Conservation (phyloP, 1,140 invertebrate genomes). For the Hylaeus volcanicus region DNA sequence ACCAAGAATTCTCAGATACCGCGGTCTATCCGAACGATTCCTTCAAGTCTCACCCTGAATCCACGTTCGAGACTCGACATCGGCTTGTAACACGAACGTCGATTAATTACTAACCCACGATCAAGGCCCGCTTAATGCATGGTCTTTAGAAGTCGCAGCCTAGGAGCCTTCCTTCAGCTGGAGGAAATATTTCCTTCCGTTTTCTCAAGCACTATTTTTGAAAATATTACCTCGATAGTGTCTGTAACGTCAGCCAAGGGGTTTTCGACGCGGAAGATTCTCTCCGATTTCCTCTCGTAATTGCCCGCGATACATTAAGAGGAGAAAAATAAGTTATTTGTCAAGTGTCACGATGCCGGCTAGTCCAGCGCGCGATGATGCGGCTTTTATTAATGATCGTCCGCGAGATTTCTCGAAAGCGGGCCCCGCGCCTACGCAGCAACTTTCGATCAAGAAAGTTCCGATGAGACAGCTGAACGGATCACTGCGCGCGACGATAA, state of each 20-base stretch:
- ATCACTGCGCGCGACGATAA: conserved; percentile 20
- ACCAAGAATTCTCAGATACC: conserved; percentile 35
- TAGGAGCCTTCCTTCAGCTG: no score
- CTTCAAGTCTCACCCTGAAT: background rate
- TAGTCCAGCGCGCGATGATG: conserved; percentile 26
- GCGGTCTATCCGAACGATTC: conserved; percentile 21
- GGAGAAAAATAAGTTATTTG: conserved; percentile 24
- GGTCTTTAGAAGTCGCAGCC: no score
- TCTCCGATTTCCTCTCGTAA: conserved; percentile 16
- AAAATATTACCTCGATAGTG: no score
- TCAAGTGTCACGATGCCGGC: conserved; percentile 39
- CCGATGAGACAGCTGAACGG: conserved; percentile 48
- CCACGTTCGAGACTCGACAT: background rate
- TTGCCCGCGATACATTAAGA: conserved; percentile 24
- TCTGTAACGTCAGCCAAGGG: no score
- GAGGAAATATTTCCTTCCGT: no score
- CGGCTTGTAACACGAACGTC: conserved; percentile 14
- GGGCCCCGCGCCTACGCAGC: conserved; percentile 51
- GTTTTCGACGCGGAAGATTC: background rate
- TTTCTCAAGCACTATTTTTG: no score
- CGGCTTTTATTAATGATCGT: conserved; percentile 47
- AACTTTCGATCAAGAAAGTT: conserved; percentile 64
- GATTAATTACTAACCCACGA: conserved; percentile 8
- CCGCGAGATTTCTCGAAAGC: conserved; percentile 44
- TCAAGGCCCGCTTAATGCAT: background rate